Conservation (phyloP, 1,140 invertebrate species). For the Trichonephila clavipes region DNA sequence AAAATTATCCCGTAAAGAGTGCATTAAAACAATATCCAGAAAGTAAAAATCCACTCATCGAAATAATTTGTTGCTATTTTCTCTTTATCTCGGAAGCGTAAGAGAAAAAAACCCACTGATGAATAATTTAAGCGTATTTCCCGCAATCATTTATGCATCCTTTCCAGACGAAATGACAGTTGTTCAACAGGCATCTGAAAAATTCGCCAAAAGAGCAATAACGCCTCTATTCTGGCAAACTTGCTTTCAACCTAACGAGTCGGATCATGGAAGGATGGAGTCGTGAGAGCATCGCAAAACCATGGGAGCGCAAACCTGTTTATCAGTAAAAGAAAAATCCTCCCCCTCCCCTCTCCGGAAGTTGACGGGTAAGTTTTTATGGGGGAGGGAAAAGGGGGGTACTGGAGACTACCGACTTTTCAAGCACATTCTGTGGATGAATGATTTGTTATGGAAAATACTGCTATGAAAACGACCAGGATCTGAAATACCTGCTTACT, state of each 20-base stretch:
- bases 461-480: conserved; percentile 38
- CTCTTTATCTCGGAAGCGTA: too few relatives aligned
- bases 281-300: conserved; percentile 71
- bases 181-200: not conserved
- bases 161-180: too few relatives aligned
- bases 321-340: conserved; percentile 63
- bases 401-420: conserved; percentile 44
- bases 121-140: too few relatives aligned
- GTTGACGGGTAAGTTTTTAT: conserved; percentile 60
- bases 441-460: conserved; percentile 76
- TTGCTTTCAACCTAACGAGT: conserved; percentile 63
- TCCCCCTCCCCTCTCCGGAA: conserved; percentile 69
- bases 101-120: too few relatives aligned
- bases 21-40: too few relatives aligned
- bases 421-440: conserved; percentile 49
- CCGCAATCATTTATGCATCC: too few relatives aligned
- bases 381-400: conserved; percentile 29
- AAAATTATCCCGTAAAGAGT: too few relatives aligned
- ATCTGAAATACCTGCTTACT: not conserved
- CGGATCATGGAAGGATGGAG: conserved; percentile 63
- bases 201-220: conserved; percentile 25
- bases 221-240: not conserved
- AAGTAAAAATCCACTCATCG: too few relatives aligned
- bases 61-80: too few relatives aligned
- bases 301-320: conserved; percentile 76